phyloP scores from a whole-genome alignment of 1,140 invertebrate species.

The Scaptodrosophila lebanonensis region DNA sequence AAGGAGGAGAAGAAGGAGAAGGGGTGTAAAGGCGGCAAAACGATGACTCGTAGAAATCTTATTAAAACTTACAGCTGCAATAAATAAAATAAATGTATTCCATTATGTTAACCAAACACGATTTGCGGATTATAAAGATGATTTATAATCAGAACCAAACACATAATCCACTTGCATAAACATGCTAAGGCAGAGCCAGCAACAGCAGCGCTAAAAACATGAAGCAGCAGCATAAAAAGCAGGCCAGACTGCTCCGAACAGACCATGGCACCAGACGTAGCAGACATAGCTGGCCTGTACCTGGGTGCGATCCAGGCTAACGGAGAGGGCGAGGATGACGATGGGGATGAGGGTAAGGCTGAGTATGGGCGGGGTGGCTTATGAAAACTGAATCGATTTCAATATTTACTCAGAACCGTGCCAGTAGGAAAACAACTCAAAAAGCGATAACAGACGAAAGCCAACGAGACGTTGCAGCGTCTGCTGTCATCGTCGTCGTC shows the following conservation, averaged over 20 bases:
- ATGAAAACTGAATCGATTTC: conserved; percentile 71
- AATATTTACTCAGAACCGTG: conserved; percentile 62
- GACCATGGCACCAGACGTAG: conserved; percentile 1
- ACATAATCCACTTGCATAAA: conserved; percentile 75
- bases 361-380: conserved; percentile 22
- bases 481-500: too few species aligned
- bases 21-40: conserved; percentile 2
- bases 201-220: conserved; percentile 50
- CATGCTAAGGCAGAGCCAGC: conserved; percentile 29
- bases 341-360: conserved; percentile 7
- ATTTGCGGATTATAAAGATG: conserved; percentile 76
- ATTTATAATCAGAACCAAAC: conserved; percentile 75
- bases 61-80: conserved; percentile 75
- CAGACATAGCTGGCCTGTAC: conserved; percentile 9
- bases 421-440: conserved; percentile 1
- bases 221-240: conserved; percentile 67
- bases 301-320: conserved; percentile 11
- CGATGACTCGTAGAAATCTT: conserved; percentile 63
- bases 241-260: conserved; percentile 21
- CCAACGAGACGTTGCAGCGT: conserved; percentile 13
- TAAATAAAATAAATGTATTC: conserved; percentile 76
- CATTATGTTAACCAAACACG: conserved; percentile 75
- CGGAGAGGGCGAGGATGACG: too few species aligned
- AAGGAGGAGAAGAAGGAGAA: neutral
- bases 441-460: conserved; percentile 4